Conservation (phyloP, 2,797 vertebrate species). For the Crenuchus spilurus region DNA sequence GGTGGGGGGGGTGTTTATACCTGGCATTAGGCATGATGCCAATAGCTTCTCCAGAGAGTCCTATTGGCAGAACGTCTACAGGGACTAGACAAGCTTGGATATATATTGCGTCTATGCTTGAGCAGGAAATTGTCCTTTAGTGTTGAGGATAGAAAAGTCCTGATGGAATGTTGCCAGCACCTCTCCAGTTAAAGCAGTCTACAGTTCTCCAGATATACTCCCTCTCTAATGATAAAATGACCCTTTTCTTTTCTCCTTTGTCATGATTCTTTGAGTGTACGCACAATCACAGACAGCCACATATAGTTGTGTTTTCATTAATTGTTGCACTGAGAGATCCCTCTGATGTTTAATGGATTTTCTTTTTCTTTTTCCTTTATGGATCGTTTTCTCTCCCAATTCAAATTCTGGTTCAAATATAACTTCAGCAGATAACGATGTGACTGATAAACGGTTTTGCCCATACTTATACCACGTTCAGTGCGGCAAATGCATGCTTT, state of each 20-base stretch:
- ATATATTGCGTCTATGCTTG: no score
- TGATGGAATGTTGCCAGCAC: no score
- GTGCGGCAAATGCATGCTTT: slow-evolving; percentile 54
- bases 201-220: no score
- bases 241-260: slow-evolving; percentile 16
- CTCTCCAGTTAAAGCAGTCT: no score
- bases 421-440: slow-evolving; percentile 12
- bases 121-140: no score
- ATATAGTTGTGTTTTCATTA: not conserved
- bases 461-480: slow-evolving; percentile 23
- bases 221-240: not conserved
- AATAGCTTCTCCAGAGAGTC: no score
- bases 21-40: no score
- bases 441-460: slow-evolving; percentile 20
- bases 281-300: not conserved
- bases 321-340: slow-evolving; percentile 10
- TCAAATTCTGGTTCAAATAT: not conserved
- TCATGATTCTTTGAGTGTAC: no score
- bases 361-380: not conserved
- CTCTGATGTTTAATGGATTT: not conserved
- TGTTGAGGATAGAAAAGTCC: no score
- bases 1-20: no score
- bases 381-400: not conserved
- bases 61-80: no score
- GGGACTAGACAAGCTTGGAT: no score